phyloP scores from a whole-genome alignment of 2,113 vertebrate species.

The mouse (Mus musculus) region DNA sequence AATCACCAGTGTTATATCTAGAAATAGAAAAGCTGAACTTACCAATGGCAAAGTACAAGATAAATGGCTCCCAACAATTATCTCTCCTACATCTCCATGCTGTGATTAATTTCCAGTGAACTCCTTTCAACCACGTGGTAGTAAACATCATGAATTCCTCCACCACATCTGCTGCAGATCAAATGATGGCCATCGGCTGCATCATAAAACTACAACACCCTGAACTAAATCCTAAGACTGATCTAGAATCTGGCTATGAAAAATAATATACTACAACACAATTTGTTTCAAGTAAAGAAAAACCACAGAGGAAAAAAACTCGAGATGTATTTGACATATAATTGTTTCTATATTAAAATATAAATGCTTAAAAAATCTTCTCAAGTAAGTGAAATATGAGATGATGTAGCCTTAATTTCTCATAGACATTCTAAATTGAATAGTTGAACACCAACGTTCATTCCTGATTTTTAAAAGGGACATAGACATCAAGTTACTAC shows the following conservation, averaged over 20 bases:
- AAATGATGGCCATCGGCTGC: background rate
- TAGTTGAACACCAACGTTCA: background rate
- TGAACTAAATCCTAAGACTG: background rate
- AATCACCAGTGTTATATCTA: background rate
- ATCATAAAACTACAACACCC: background rate
- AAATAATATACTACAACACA: background rate
- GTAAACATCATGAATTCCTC: background rate
- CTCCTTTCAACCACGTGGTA: background rate
- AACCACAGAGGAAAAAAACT: background rate
- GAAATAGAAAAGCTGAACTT: background rate
- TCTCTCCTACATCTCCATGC: background rate
- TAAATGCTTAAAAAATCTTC: background rate
- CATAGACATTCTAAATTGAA: conserved; percentile 9
- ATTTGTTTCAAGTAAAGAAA: background rate
- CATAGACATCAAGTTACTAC: background rate
- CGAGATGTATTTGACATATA: background rate
- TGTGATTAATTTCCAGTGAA: background rate
- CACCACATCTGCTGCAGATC: background rate
- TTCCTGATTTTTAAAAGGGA: background rate
- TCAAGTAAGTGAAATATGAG: background rate
- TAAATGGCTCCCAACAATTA: background rate
- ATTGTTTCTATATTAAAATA: background rate
- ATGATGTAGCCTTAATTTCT: background rate
- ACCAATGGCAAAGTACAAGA: background rate
- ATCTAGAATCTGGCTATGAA: background rate